phyloP scores from a whole-genome alignment of 2,888 invertebrate species.

The Epistrophella euchroma region DNA sequence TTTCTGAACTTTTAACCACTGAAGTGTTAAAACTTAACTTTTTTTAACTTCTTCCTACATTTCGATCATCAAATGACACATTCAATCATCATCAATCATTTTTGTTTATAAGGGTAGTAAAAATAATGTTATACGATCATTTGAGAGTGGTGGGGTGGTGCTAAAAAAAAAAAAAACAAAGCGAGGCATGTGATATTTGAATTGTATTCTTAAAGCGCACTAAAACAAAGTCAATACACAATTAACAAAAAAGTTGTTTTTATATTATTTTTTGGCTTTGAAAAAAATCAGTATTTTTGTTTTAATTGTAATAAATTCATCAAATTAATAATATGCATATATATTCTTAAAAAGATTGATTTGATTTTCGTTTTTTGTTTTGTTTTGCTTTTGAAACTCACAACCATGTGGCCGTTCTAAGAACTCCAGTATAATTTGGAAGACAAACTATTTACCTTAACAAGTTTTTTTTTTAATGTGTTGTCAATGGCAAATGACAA shows the following conservation, averaged over 20 bases:
- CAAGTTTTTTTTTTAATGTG: background rate
- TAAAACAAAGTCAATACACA: background rate
- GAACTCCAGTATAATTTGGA: background rate
- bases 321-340: background rate
- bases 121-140: conserved; percentile 12
- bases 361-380: conserved; percentile 3
- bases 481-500: background rate
- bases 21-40: conserved; percentile 19
- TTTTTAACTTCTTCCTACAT: conserved; percentile 5
- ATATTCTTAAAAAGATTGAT: background rate
- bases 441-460: background rate
- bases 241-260: background rate
- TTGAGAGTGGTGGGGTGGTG: conserved; percentile 29
- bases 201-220: conserved; percentile 1
- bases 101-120: conserved; percentile 14
- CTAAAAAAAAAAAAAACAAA: conserved; percentile 53
- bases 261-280: conserved; percentile 12
- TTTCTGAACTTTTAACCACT: conserved; percentile 23
- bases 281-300: conserved; percentile 10
- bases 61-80: conserved; percentile 22
- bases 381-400: background rate
- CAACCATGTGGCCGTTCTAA: background rate
- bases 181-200: conserved; percentile 51
- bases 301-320: conserved; percentile 19
- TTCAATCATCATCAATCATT: conserved; percentile 41